Evolutionary conservation across 2,797 vertebrate species (phyloP).

Genomic region (Neosilurus hyrtlii): DNA sequence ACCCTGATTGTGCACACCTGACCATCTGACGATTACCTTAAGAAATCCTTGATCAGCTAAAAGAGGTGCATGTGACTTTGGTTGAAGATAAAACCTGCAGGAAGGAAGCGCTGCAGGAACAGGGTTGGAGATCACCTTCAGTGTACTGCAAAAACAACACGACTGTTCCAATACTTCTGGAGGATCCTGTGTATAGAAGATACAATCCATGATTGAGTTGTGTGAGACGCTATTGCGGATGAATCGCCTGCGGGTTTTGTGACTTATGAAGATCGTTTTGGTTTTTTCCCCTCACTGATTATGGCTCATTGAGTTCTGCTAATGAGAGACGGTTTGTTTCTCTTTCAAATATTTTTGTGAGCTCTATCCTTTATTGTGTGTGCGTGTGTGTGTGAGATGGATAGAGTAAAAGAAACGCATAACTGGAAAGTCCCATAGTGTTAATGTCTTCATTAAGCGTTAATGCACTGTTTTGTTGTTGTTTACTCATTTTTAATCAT

Average conservation of each 20-base stretch:
- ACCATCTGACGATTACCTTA: no score
- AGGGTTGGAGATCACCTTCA: no score
- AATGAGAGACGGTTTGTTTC: not conserved
- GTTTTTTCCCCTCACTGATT: not conserved
- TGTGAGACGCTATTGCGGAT: not conserved
- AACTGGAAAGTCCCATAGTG: not conserved
- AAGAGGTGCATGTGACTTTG: no score
- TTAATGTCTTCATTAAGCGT: not conserved
- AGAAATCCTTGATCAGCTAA: no score
- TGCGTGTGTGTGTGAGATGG: not conserved
- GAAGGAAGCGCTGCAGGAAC: not conserved
- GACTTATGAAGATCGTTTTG: not conserved
- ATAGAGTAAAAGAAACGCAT: no score
- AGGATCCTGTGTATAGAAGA: not conserved
- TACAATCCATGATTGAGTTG: not conserved
- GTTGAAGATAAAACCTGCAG: no score
- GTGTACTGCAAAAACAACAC: not conserved
- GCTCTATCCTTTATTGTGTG: not conserved
- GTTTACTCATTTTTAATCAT: not conserved
- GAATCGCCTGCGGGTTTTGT: not conserved
- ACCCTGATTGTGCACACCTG: no score
- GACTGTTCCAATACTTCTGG: not conserved
- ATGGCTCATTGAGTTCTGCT: constrained; percentile 13
- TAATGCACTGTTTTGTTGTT: not conserved
- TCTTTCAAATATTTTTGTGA: not conserved